Base-by-base conservation (phyloP, 53 echinoderm and acorn worm species). In the Temnopleurus reevesii region DNA sequence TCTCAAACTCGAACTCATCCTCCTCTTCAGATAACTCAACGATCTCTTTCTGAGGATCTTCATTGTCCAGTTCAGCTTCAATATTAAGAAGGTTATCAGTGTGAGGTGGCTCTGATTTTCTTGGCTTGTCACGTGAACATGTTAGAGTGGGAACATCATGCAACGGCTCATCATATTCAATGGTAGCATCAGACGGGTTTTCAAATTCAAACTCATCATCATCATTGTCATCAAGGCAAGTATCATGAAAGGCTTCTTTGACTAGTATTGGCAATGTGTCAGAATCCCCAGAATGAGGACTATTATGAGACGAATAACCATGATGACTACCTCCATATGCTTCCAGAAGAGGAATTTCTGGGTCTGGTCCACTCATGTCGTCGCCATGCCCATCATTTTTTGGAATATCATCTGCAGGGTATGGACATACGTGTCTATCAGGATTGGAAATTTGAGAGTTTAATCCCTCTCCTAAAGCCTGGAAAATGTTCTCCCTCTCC, bases 1-100 rank as follows among this genome's bases (percentile, higher is more conserved):
- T 85, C 41, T 85, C 85, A 85, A 85, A 85, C 60, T 85, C 85
- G 45, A 85, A 85, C 44, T 85, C 85, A 45, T 85, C 85, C 46
- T 85, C 85, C 38, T 85, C 85, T 26, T 85, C 85, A 55, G 7
- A n/a, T 38, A 71, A 8, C n/a, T 41, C 80, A 49, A 5, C 21
- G 8, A 17, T 41, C 41, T n/a, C 71, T 13, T 71, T 36, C 41
- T 36, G 71, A 38, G 23, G 41, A 71, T 43, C 71, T 21, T 71
- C 36, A 71, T 71, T 1, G 41, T 38, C 21, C 41, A 21, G 8
- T 71, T 71, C 71, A 41, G 41, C 41, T 38, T 19, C 41, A 8
- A n/a, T 19, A 71, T 10, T 71, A 21, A 38, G 36, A 23, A 7
- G 36, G 41, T n/a, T 41, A 6, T 71, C 2, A 71, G 71, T 8